Evolutionary conservation across 2,888 invertebrate species (phyloP).

Genomic region (Cephus rjabovi): DNA sequence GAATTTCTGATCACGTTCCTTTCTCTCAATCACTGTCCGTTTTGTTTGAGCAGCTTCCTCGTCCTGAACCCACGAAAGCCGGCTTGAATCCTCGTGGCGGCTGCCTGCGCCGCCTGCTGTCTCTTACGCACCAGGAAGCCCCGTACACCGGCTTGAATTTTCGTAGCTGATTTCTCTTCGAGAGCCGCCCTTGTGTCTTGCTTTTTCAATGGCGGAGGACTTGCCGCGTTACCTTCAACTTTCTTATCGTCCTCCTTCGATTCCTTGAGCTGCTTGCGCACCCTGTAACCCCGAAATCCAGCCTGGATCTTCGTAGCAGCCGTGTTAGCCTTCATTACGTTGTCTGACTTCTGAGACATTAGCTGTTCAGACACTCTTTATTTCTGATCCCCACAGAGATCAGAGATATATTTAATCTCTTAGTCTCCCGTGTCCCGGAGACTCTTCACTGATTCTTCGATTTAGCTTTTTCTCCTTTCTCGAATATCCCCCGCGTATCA

Average conservation of each 20-base stretch:
- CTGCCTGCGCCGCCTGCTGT: conserved; percentile 61
- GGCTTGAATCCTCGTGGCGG: conserved; percentile 62
- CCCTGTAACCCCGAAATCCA: conserved; percentile 70
- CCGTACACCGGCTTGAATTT: conserved; percentile 77
- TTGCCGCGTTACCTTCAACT: conserved; percentile 4
- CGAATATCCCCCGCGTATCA: not conserved
- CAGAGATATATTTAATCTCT: not conserved
- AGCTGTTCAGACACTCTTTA: not conserved
- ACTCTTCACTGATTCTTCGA: not conserved
- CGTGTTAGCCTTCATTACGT: conserved; percentile 48
- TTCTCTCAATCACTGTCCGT: conserved; percentile 38
- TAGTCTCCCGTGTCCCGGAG: not conserved
- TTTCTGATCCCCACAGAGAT: not conserved
- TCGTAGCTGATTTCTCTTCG: conserved; percentile 68
- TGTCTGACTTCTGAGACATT: conserved; percentile 26
- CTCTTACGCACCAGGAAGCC: conserved; percentile 74
- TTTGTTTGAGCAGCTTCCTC: conserved; percentile 57
- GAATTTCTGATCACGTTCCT: not conserved
- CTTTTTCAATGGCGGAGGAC: conserved; percentile 25
- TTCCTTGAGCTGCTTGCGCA: conserved; percentile 66
- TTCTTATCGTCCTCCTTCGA: conserved; percentile 23
- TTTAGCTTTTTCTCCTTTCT: not conserved
- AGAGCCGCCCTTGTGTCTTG: conserved; percentile 33
- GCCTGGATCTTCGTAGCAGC: conserved; percentile 72
- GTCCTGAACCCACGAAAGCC: conserved; percentile 61